Evolutionary conservation across 2,888 invertebrate genomes (phyloP).

Genomic region (Drosophila nr. medialis): DNA sequence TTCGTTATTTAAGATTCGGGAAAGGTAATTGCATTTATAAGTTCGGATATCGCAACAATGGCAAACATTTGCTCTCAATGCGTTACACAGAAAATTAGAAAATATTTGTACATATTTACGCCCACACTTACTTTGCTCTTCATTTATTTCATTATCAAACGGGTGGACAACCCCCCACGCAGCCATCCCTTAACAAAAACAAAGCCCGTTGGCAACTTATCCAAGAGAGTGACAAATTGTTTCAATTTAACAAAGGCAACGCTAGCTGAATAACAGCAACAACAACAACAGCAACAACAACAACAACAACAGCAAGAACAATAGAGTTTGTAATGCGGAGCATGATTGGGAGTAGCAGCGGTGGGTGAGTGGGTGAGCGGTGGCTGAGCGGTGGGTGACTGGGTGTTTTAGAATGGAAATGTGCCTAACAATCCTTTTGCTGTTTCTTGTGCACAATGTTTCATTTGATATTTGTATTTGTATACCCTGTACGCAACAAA

Average conservation of each 20-base stretch:
- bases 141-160: slow-evolving; percentile 77
- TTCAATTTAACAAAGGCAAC: slow-evolving; percentile 78
- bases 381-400: neutral
- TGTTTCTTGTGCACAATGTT: slow-evolving; percentile 42
- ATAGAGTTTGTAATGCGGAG: slow-evolving; percentile 34
- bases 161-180: slow-evolving; percentile 7
- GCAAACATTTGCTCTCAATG: slow-evolving; percentile 9
- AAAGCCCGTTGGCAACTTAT: slow-evolving; percentile 65
- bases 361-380: slow-evolving; percentile 2
- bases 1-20: neutral
- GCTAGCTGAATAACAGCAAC: slow-evolving; percentile 42
- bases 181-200: slow-evolving; percentile 30
- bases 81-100: slow-evolving; percentile 35
- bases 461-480: neutral
- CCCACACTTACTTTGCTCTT: slow-evolving; percentile 55
- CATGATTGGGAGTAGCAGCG: neutral
- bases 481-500: neutral
- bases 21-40: slow-evolving; percentile 5
- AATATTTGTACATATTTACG: slow-evolving; percentile 49
- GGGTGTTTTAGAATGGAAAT: slow-evolving; percentile 45
- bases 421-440: slow-evolving; percentile 65
- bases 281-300: slow-evolving; percentile 35
- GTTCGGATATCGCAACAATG: slow-evolving; percentile 5
- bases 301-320: slow-evolving; percentile 43
- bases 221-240: slow-evolving; percentile 77